phyloP scores from a whole-genome alignment of 2,113 vertebrate genomes.

The Trematocara nigrifrons region DNA sequence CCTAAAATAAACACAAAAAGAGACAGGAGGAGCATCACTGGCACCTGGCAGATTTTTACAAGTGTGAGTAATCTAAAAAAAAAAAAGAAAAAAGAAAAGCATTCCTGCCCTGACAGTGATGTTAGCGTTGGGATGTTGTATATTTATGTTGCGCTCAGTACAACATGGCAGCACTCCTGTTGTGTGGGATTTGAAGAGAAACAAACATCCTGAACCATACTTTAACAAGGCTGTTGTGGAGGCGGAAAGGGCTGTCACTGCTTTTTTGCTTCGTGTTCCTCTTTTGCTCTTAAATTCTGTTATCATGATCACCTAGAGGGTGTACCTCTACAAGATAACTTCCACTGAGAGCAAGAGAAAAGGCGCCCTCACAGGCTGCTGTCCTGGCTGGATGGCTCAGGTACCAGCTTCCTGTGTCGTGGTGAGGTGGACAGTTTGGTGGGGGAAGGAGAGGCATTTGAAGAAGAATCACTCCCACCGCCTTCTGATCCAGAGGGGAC shows the following conservation, averaged over 20 bases:
- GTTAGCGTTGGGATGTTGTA: not conserved
- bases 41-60: not conserved
- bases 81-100: not conserved
- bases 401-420: slow-evolving; percentile 78
- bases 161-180: not conserved
- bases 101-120: not conserved
- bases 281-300: not conserved
- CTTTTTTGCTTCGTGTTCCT: not conserved
- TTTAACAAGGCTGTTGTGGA: not conserved
- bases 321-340: not conserved
- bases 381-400: slow-evolving; percentile 79
- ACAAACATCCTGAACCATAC: not conserved
- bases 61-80: not conserved
- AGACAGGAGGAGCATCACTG: not conserved
- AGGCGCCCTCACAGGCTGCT: slow-evolving; percentile 71
- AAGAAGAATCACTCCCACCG: slow-evolving; percentile 83
- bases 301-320: not conserved
- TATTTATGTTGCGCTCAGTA: not conserved
- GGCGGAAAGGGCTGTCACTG: not conserved
- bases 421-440: slow-evolving; percentile 87
- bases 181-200: not conserved
- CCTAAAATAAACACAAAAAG: not conserved
- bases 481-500: slow-evolving; percentile 78
- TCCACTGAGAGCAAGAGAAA: not conserved
- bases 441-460: slow-evolving; percentile 85